A percentile compares a stretch with the other conserved stretches of the same genome.
Conservation (phyloP, 2,888 invertebrate species). For the Hyposoter didymator region DNA sequence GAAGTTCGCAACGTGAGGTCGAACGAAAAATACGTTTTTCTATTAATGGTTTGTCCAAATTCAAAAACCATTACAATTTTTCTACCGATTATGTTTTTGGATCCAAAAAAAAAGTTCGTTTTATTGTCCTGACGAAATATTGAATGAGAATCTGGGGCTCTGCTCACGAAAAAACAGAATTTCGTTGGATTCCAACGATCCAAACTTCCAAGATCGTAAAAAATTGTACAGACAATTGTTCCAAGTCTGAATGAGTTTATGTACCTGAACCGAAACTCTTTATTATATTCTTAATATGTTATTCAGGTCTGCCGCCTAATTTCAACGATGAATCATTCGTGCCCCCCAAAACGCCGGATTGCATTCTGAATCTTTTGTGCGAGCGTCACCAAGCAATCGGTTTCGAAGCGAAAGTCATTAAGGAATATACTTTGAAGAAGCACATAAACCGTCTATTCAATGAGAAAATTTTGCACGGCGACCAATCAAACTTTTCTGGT, state of each 20-base stretch:
- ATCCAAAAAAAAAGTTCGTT: too few relatives aligned
- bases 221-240: background rate
- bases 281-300: background rate
- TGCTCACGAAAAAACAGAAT: too few relatives aligned
- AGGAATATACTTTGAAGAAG: constrained; percentile 93
- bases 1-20: too few relatives aligned
- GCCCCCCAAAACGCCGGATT: constrained; percentile 89
- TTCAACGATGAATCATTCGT: constrained; percentile 87
- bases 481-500: constrained; percentile 89
- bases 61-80: too few relatives aligned
- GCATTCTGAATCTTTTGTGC: constrained; percentile 93
- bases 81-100: too few relatives aligned
- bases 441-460: constrained; percentile 90
- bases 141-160: too few relatives aligned
- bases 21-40: too few relatives aligned
- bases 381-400: constrained; percentile 92
- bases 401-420: constrained; percentile 96
- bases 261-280: background rate
- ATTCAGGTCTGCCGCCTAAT: constrained; percentile 89
- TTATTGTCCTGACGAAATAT: too few relatives aligned
- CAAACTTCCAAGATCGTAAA: too few relatives aligned
- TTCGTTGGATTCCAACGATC: too few relatives aligned
- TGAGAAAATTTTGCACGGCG: constrained; percentile 91
- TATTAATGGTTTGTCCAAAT: too few relatives aligned
- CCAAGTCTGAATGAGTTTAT: background rate